Base-by-base conservation (phyloP, 2,888 invertebrate species). In the Odontocolon sp. region DNA sequence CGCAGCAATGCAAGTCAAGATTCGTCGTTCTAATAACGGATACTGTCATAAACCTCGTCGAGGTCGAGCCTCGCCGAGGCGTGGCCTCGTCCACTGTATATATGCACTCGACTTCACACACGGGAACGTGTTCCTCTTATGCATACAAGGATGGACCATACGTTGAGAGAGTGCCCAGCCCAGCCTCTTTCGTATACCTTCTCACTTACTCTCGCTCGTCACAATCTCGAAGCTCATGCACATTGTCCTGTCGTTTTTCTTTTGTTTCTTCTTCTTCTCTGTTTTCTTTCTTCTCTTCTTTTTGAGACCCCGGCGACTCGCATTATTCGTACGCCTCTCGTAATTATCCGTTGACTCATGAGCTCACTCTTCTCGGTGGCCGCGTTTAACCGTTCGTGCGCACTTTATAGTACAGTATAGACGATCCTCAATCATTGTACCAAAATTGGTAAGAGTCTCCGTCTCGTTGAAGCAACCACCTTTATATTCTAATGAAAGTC, bases 11-110 rank as follows among this genome's bases (percentile, higher is more conserved):
- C 3, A 36, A 45, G 11, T 26, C 8, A 11, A 81, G 81, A 83
- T 83, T 84, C 85, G 82, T 78, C 79, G 79, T 81, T 82, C 83
- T 85, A 86, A 86, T 85, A 85, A 85, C 79, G 83, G 80, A 85
- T 82, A 80, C 81, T 74, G 82, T 78, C 76, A 76, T 84, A 84
- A 83, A 83, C 80, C 72, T 80, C 74, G 52, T 74, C 81, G 81
- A 79, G 79, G 74, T 79, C 83, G 81, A 75, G 70, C 78, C 68
- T 77, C 70, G 72, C 70, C 68, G 61, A 73, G 80, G 76, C 75
- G 78, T 71, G 73, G 63, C 77, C 56, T 73, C 56, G 47, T 45
- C 21, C 54, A 18, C 52, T 16, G 64, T 66, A 68, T 61, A 76
- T 70, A 68, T 73, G 67, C 69, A 57, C 52, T 36, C 63, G 40